Evolutionary conservation across 2,113 vertebrate genomes (phyloP).

Genomic region (Clinocottus analis): DNA sequence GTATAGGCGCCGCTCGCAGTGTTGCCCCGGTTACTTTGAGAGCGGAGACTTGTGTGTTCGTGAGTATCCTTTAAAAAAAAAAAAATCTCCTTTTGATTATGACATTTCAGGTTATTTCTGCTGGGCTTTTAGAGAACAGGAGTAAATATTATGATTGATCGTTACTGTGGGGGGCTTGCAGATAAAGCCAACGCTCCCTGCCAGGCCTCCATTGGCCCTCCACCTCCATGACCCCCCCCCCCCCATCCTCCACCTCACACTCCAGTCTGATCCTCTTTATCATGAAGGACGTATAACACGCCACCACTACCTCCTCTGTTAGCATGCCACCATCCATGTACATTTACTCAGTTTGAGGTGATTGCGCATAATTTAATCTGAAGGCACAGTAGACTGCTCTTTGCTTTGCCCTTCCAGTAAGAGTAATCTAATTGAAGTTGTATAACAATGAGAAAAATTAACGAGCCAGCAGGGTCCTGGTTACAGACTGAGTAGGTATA

Average conservation of each 20-base stretch:
- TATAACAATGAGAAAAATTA: constrained; percentile 79
- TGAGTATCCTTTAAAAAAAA: constrained; percentile 83
- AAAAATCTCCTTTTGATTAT: constrained; percentile 40
- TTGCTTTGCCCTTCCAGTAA: constrained; percentile 49
- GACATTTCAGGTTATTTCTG: constrained; percentile 59
- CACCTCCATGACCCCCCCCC: not conserved
- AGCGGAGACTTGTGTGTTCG: constrained; percentile 95
- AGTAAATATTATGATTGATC: constrained; percentile 52
- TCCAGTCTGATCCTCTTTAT: constrained; percentile 28
- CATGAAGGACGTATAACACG: constrained; percentile 16
- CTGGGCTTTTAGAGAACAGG: constrained; percentile 45
- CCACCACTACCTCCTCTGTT: constrained; percentile 10
- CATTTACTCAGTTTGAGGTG: constrained; percentile 44
- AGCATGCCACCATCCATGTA: constrained; percentile 13
- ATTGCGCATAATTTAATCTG: constrained; percentile 43
- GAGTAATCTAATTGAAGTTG: constrained; percentile 75
- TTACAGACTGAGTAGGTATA: constrained; percentile 64
- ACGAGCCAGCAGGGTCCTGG: constrained; percentile 60
- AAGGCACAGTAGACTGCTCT: constrained; percentile 30
- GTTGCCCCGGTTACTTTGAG: constrained; percentile 98
- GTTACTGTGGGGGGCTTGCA: constrained; percentile 17
- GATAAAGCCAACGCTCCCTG: not conserved
- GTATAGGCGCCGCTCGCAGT: constrained; percentile 97
- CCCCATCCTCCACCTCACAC: not conserved
- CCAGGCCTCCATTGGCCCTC: not conserved